Conservation (phyloP, 2,113 vertebrate species). For the Gasterosteus aculeatus region DNA sequence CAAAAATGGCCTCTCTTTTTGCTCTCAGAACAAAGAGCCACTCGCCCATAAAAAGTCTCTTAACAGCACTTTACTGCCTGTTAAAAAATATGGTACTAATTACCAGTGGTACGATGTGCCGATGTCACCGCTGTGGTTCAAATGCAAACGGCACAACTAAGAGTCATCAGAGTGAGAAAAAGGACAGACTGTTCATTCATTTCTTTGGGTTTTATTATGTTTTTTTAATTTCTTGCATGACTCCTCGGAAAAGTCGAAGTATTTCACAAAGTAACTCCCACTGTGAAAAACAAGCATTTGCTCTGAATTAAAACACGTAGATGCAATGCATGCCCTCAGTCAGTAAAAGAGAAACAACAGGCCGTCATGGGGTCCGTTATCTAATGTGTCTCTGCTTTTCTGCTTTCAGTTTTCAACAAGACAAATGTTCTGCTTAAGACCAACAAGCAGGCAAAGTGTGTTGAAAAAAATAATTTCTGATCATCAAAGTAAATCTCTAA, state of each 20-base stretch:
- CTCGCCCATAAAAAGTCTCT: slow-evolving; percentile 48
- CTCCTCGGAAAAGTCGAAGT: slow-evolving; percentile 56
- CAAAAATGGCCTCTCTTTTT: slow-evolving; percentile 32
- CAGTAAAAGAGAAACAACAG: slow-evolving; percentile 18
- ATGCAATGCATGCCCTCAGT: slow-evolving; percentile 43
- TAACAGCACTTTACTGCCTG: slow-evolving; percentile 65
- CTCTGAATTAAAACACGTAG: slow-evolving; percentile 41
- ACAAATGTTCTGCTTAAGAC: slow-evolving; percentile 8
- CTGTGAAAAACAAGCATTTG: slow-evolving; percentile 56
- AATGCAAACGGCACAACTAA: slow-evolving; percentile 37
- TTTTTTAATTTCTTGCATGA: slow-evolving; percentile 56
- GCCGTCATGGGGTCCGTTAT: background rate
- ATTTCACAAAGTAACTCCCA: slow-evolving; percentile 60
- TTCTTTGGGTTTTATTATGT: slow-evolving; percentile 52
- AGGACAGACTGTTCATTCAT: slow-evolving; percentile 32
- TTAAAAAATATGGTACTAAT: slow-evolving; percentile 68
- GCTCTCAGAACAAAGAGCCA: slow-evolving; percentile 52
- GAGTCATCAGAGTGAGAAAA: slow-evolving; percentile 35
- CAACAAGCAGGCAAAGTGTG: slow-evolving; percentile 21
- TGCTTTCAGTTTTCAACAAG: slow-evolving; percentile 1
- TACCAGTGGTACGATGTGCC: slow-evolving; percentile 42
- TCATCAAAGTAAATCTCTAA: slow-evolving; percentile 34
- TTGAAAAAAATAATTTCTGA: slow-evolving; percentile 18
- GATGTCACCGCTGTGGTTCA: slow-evolving; percentile 53
- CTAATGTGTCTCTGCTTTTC: background rate